Conservation (phyloP, 2,113 vertebrate genomes). For the Cervus canadensis region DNA sequence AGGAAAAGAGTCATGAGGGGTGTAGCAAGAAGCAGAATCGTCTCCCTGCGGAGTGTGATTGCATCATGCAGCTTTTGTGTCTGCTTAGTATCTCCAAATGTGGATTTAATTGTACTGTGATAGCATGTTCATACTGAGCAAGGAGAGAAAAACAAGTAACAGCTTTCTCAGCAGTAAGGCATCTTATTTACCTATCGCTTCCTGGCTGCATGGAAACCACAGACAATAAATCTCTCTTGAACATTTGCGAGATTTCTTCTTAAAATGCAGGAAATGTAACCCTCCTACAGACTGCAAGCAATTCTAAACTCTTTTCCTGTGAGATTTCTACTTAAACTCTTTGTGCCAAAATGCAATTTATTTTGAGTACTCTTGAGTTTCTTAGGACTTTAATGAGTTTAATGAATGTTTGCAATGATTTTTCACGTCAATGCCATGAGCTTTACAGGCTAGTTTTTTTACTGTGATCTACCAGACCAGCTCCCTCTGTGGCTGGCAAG, state of each 20-base stretch:
- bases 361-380: slow-evolving; percentile 47
- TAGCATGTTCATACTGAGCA: neutral
- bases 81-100: neutral
- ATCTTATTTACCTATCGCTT: neutral
- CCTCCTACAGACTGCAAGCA: slow-evolving; percentile 1
- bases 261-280: slow-evolving; percentile 23
- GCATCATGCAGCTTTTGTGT: neutral
- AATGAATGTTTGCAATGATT: slow-evolving; percentile 20
- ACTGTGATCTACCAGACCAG: neutral
- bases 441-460: neutral
- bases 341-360: slow-evolving; percentile 63
- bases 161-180: neutral
- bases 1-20: neutral
- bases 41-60: neutral
- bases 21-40: neutral
- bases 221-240: neutral
- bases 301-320: slow-evolving; percentile 33
- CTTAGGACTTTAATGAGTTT: slow-evolving; percentile 19
- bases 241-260: neutral
- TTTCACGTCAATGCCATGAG: neutral
- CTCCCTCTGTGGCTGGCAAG: neutral
- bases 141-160: neutral
- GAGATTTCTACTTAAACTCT: slow-evolving; percentile 63
- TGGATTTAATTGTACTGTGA: neutral
- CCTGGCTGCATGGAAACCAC: neutral